Evolutionary conservation across 1,140 invertebrate genomes (phyloP).

Genomic region (Orussus abietinus): DNA sequence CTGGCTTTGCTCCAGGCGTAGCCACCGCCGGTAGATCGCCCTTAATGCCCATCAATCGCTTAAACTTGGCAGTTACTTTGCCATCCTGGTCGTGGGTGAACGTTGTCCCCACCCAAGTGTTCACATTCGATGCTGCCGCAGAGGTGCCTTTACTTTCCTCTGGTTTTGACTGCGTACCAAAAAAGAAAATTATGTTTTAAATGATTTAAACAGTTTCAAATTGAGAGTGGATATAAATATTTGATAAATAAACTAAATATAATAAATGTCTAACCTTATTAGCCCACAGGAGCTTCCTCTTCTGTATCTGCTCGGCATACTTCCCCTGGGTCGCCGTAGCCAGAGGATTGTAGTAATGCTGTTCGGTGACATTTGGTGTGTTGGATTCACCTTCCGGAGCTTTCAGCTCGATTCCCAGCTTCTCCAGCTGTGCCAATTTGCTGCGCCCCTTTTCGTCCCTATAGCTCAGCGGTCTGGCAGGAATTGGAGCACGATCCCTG

Average conservation of each 20-base stretch:
- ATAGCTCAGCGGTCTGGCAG: conserved; percentile 39
- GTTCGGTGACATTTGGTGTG: conserved; percentile 44
- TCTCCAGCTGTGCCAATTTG: conserved; percentile 52
- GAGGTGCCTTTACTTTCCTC: conserved; percentile 36
- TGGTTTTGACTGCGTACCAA: conserved; percentile 29
- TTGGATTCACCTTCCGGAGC: conserved; percentile 31
- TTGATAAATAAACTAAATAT: conserved; percentile 8
- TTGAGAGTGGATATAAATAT: conserved; percentile 6
- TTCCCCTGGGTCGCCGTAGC: conserved; percentile 76
- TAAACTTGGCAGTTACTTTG: conserved; percentile 90
- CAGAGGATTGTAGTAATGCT: conserved; percentile 76
- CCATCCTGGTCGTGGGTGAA: conserved; percentile 88
- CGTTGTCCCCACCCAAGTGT: conserved; percentile 77
- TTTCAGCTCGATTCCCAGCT: conserved; percentile 51
- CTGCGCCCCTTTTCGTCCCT: conserved; percentile 48
- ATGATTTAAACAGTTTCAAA: conserved; percentile 6
- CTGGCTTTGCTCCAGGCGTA: conserved; percentile 47
- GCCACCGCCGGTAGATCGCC: conserved; percentile 49
- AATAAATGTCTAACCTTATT: conserved; percentile 57
- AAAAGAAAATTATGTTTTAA: conserved; percentile 1
- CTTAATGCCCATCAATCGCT: conserved; percentile 93
- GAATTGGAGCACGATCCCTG: conserved; percentile 30
- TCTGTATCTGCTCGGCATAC: conserved; percentile 84
- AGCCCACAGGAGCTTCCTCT: conserved; percentile 84
- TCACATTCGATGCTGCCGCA: conserved; percentile 48